Evolutionary conservation across 1,140 invertebrate species (phyloP), one percentile per base, ranked within the genome.

Genomic region (Polypedilum pembai): DNA sequence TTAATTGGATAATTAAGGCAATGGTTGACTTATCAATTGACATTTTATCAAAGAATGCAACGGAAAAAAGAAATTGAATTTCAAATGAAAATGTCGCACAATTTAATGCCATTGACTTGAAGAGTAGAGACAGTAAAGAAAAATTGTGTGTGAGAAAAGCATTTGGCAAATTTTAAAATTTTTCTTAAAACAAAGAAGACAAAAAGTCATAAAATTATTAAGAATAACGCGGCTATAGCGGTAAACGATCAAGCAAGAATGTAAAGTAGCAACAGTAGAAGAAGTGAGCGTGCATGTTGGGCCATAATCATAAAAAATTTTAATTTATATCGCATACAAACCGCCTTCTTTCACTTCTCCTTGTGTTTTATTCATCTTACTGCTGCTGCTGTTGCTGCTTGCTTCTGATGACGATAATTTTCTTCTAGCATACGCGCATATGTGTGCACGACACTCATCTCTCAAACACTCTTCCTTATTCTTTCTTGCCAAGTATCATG

Each of bases 1-100:
- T 69, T 69, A 69, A 69, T 69, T 69, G 65, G 17, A 69, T 69
- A 69, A 69, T 69, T 69, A 69, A 69, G 15, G 65, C 65, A 3
- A 33, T 56, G 65, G 65, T 33, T 69, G 18, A 18, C 65, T 69
- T 69, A 69, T 69, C 65, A 69, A 69, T 69, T 10, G 65, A 20
- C 65, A 20, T 21, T 69, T 69, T 69, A 69, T 69, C 65, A 69
- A 56, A 69, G 20, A 69, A 69, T 20, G 20, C 8, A 69, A 69
- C 3, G 24, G 24, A 69, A 20, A 69, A 69, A 20, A 8, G 3
- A 56, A 56, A 56, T 56, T 56, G 65, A 69, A 69, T 69, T 69
- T 69, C 8, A 69, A 69, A 69, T 69, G 65, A 69, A 69, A 69
- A 69, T 69, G 65, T 69, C 65, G 24, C 24, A 33, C 24, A 33